Evolutionary conservation across 2,797 vertebrate species (phyloP).

Genomic region (Pseudochaenichthys georgianus): DNA sequence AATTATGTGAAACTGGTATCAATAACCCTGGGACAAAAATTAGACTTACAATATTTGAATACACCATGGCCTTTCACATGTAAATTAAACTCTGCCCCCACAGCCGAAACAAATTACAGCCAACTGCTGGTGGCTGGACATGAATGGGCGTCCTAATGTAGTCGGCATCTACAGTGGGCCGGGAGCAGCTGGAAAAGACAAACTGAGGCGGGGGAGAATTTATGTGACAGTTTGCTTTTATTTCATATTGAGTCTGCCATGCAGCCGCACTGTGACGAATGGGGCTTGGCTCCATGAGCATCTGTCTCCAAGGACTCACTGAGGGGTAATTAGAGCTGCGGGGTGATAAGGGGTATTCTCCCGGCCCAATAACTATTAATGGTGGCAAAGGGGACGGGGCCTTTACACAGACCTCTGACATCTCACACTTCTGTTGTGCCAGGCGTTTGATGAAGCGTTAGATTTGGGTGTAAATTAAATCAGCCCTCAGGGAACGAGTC

Average conservation of each 20-base stretch:
- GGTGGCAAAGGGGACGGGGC: slow-evolving; percentile 59
- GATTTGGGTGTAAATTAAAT: slow-evolving; percentile 66
- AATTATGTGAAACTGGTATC: slow-evolving; percentile 68
- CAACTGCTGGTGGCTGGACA: slow-evolving; percentile 82
- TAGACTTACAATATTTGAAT: slow-evolving; percentile 77
- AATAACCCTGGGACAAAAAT: slow-evolving; percentile 76
- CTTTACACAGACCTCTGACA: slow-evolving; percentile 73
- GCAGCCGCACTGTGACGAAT: slow-evolving; percentile 82
- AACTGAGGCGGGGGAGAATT: slow-evolving; percentile 79
- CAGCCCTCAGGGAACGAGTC: slow-evolving; percentile 53
- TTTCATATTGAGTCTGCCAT: slow-evolving; percentile 74
- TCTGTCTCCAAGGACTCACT: slow-evolving; percentile 79
- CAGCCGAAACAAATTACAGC: slow-evolving; percentile 84
- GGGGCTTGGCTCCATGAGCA: slow-evolving; percentile 80
- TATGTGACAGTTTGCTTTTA: slow-evolving; percentile 82
- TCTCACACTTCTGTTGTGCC: slow-evolving; percentile 41
- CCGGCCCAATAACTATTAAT: slow-evolving; percentile 61
- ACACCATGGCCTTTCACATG: slow-evolving; percentile 78
- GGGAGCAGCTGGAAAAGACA: slow-evolving; percentile 78
- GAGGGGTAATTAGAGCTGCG: slow-evolving; percentile 78
- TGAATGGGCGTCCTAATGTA: slow-evolving; percentile 83
- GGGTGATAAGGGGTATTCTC: slow-evolving; percentile 72
- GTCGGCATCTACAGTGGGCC: slow-evolving; percentile 82
- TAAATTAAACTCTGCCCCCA: slow-evolving; percentile 79
- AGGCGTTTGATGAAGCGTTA: slow-evolving; percentile 52